These are phyloP conservation scores for Cottoperca gobio DNA, from an alignment of 2,797 vertebrate genomes.

Conservation along the genomic window DNA sequence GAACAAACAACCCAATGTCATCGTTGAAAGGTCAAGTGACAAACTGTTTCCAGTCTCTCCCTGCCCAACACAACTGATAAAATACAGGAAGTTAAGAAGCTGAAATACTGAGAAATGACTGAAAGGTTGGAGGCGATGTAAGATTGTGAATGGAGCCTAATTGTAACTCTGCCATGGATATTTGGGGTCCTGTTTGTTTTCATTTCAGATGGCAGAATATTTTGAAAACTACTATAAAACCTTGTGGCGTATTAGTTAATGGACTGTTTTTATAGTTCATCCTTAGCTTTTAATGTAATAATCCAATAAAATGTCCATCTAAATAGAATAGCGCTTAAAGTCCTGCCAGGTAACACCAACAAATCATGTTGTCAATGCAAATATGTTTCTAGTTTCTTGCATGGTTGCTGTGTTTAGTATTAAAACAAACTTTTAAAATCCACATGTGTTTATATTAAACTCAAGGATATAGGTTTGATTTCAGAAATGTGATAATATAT, in stretches of 20 bases:
- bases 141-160: conserved; percentile 27
- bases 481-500: neutral
- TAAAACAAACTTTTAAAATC: neutral
- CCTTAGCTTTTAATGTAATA: neutral
- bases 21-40: conserved; percentile 54
- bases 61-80: conserved; percentile 46
- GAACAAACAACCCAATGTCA: conserved; percentile 71
- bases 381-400: neutral
- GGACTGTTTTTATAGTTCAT: neutral
- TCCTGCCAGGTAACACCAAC: neutral
- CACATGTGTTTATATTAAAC: neutral
- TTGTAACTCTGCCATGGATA: conserved; percentile 21
- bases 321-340: neutral
- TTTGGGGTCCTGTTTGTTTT: conserved; percentile 26
- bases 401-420: neutral
- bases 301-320: fast-evolving
- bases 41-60: conserved; percentile 55
- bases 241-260: neutral
- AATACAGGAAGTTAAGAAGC: neutral
- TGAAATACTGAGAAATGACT: neutral
- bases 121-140: neutral
- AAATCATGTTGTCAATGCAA: neutral
- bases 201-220: neutral
- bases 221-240: neutral
- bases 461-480: neutral